phyloP scores from a whole-genome alignment of 2,797 vertebrate genomes.

The Luscinia megarhynchos region DNA sequence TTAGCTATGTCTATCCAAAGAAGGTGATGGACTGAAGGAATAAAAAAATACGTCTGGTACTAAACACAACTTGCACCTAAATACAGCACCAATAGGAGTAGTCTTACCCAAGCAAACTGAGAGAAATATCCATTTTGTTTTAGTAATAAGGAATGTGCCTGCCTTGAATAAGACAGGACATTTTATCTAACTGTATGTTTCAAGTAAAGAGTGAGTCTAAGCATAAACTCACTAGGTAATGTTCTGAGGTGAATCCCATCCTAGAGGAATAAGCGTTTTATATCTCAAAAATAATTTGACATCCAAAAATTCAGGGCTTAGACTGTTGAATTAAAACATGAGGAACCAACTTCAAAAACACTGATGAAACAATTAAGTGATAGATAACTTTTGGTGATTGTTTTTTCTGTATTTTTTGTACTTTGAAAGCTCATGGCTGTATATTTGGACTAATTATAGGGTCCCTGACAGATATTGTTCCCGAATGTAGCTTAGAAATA shows the following conservation, averaged over 20 bases:
- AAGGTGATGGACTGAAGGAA: background rate
- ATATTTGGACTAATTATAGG: background rate
- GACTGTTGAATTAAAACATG: background rate
- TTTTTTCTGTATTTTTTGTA: background rate
- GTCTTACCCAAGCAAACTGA: background rate
- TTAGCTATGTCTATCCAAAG: background rate
- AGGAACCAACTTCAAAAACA: background rate
- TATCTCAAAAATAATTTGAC: background rate
- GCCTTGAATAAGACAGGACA: background rate
- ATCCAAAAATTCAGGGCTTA: background rate
- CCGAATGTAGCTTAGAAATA: background rate
- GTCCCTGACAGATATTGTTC: background rate
- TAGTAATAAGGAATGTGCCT: background rate
- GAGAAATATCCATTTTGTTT: background rate
- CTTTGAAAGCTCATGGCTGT: background rate
- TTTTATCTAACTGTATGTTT: background rate
- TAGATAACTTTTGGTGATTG: background rate
- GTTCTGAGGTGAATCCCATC: background rate
- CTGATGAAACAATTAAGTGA: background rate
- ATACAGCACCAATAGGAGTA: background rate
- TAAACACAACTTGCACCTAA: background rate
- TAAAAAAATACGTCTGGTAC: fast-evolving
- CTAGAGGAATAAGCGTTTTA: background rate
- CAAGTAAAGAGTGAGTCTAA: background rate
- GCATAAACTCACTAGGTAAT: background rate